Evolutionary conservation across 2,113 vertebrate species (phyloP).

Genomic region (Onychostruthus taczanowskii): DNA sequence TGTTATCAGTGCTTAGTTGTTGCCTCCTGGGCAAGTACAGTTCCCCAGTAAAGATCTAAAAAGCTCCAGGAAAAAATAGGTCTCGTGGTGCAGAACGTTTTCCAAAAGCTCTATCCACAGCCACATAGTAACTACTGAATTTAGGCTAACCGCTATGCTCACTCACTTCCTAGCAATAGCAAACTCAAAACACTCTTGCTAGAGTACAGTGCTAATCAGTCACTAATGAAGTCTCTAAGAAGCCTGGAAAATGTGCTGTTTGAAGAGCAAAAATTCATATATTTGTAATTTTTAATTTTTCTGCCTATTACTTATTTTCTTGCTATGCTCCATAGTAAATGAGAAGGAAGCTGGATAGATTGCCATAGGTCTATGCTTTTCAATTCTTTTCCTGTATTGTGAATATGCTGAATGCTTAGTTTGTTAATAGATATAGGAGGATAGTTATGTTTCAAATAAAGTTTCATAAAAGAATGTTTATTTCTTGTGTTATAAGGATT

Average conservation of each 20-base stretch:
- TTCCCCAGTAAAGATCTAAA: neutral
- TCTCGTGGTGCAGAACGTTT: neutral
- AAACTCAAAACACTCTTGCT: neutral
- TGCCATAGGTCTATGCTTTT: neutral
- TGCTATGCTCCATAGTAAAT: neutral
- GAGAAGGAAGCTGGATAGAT: neutral
- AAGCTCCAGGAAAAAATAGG: neutral
- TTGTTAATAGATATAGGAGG: neutral
- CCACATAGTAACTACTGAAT: neutral
- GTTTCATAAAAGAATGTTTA: neutral
- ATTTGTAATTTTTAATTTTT: neutral
- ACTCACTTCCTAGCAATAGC: neutral
- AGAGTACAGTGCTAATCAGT: neutral
- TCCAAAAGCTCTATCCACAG: neutral
- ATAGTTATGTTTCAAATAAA: neutral
- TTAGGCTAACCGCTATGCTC: neutral
- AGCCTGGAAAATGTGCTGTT: neutral
- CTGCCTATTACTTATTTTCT: neutral
- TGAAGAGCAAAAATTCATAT: neutral
- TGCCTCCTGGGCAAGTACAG: neutral
- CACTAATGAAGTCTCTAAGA: neutral
- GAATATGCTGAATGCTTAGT: neutral
- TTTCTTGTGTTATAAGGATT: too few relatives aligned
- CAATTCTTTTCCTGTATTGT: neutral
- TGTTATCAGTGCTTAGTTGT: neutral